These are phyloP conservation scores for Trichogramma dendrolimi DNA, from an alignment of 2,888 invertebrate species.

Conservation along the genomic window DNA sequence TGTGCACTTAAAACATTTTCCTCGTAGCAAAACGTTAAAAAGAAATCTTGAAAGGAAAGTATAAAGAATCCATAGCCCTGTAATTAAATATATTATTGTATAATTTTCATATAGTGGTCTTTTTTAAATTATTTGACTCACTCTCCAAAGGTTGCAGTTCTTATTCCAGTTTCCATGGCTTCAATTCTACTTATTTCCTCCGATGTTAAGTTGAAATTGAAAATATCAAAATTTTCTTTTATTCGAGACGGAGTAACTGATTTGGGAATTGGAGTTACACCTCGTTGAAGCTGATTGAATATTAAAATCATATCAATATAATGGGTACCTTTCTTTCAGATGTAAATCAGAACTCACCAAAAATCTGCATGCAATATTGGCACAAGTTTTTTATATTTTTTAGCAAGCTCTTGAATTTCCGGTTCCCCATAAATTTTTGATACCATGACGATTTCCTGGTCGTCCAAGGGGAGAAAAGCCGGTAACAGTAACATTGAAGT, in stretches of 20 bases:
- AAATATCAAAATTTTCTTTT: conserved; percentile 62
- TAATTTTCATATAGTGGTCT: not conserved
- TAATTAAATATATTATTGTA: not conserved
- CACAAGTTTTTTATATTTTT: conserved; percentile 58
- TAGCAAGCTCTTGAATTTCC: conserved; percentile 56
- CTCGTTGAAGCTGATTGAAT: conserved; percentile 40
- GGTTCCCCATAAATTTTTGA: conserved; percentile 47
- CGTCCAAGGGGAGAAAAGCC: conserved; percentile 16
- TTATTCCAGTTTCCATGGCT: conserved; percentile 60
- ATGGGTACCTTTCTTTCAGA: not conserved
- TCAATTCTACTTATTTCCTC: conserved; percentile 54
- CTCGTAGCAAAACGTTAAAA: not conserved
- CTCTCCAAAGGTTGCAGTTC: conserved; percentile 60
- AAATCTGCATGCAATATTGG: not conserved
- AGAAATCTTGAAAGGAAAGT: conserved; percentile 14
- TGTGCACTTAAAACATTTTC: not conserved
- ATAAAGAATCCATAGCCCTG: conserved; percentile 5
- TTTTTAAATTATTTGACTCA: conserved; percentile 49
- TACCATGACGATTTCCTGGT: conserved; percentile 11
- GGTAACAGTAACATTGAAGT: conserved; percentile 42
- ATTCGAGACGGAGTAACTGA: conserved; percentile 61
- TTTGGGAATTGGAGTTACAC: conserved; percentile 62
- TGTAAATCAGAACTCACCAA: not conserved
- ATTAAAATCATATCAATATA: conserved; percentile 10
- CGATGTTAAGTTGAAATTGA: conserved; percentile 58